phyloP scores from a whole-genome alignment of 1,140 invertebrate genomes.

The Heliconius hermathena region DNA sequence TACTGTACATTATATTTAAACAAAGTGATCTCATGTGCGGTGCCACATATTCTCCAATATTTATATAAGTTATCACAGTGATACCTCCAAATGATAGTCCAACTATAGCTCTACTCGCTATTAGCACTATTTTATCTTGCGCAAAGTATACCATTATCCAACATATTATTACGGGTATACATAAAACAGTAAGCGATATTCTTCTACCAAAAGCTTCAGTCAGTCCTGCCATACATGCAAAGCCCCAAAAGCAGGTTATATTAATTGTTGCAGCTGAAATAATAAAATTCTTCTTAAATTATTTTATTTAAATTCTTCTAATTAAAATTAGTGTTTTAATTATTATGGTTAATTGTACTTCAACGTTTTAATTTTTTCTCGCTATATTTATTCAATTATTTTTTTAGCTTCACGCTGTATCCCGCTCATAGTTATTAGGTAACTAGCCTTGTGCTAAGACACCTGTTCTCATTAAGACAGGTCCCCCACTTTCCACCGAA shows the following conservation, averaged over 20 bases:
- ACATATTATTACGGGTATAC: slow-evolving; percentile 32
- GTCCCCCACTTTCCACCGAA: no score
- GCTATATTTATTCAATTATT: no score
- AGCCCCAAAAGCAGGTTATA: slow-evolving; percentile 38
- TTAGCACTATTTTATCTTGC: slow-evolving; percentile 27
- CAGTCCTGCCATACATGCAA: slow-evolving; percentile 23
- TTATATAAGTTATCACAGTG: slow-evolving; percentile 34
- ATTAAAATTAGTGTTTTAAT: no score
- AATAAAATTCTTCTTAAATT: no score
- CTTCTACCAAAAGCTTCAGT: slow-evolving; percentile 36
- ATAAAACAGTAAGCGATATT: slow-evolving; percentile 31
- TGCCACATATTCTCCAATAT: slow-evolving; percentile 39
- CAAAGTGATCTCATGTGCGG: slow-evolving; percentile 34
- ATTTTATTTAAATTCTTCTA: no score
- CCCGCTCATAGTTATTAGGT: no score
- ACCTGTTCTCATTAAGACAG: no score
- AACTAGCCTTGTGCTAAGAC: no score
- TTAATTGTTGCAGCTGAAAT: slow-evolving; percentile 43
- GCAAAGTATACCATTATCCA: slow-evolving; percentile 41
- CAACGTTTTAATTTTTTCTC: no score
- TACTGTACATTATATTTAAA: slow-evolving; percentile 34
- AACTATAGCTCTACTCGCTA: slow-evolving; percentile 38
- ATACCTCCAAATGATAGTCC: slow-evolving; percentile 39
- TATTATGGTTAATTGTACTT: no score
- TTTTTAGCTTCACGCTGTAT: no score